Evolutionary conservation across 2,113 vertebrate species (phyloP).

Genomic region (Synodontis membranacea): DNA sequence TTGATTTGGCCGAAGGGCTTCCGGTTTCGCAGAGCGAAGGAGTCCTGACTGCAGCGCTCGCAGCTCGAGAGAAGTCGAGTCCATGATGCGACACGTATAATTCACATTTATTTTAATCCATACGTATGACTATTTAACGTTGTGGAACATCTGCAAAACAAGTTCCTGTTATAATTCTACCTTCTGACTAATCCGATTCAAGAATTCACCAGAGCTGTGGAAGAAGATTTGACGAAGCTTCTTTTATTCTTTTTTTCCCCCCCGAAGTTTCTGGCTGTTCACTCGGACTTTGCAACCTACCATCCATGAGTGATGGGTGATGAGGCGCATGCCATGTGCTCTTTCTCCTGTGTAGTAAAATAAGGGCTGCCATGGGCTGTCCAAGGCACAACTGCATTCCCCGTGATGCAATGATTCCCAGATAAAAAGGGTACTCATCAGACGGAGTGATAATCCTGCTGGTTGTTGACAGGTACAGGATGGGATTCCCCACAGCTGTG

Average conservation of each 20-base stretch:
- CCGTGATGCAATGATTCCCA: conserved; percentile 21
- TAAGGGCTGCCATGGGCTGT: not conserved
- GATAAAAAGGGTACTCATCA: conserved; percentile 3
- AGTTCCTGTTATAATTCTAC: not conserved
- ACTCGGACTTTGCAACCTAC: not conserved
- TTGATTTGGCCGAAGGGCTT: too few relatives aligned
- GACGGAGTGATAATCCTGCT: conserved; percentile 26
- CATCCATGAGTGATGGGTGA: not conserved
- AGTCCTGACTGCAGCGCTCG: too few relatives aligned
- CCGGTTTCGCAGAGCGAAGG: too few relatives aligned
- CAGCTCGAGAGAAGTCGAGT: too few relatives aligned
- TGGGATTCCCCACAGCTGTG: conserved; percentile 32
- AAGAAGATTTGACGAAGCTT: not conserved
- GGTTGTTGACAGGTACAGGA: conserved; percentile 42
- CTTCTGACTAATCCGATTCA: not conserved
- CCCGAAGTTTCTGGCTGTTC: not conserved
- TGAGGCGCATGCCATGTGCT: not conserved
- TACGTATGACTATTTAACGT: not conserved
- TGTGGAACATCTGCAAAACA: not conserved
- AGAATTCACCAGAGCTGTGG: not conserved
- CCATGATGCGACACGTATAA: too few relatives aligned
- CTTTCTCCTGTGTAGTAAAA: not conserved
- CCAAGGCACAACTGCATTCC: not conserved
- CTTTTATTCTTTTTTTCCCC: not conserved
- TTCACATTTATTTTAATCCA: not conserved